phyloP scores from a whole-genome alignment of 2,113 vertebrate genomes.

The Axis porcinus region DNA sequence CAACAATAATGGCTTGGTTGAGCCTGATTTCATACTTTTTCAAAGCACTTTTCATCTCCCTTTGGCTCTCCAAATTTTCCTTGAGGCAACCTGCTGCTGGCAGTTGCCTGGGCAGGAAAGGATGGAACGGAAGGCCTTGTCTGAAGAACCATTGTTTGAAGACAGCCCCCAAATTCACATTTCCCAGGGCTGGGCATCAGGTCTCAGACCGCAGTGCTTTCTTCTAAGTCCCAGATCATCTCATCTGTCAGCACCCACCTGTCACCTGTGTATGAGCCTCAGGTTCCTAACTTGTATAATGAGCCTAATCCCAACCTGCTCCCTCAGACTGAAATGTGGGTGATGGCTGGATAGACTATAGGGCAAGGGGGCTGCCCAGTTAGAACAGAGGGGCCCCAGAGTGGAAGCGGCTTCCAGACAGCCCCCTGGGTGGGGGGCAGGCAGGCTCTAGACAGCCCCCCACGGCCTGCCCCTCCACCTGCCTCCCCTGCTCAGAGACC shows the following conservation, averaged over 20 bases:
- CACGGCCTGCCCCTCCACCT: not conserved
- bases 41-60: constrained; percentile 65
- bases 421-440: not conserved
- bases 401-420: not conserved
- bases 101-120: constrained; percentile 1
- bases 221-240: not conserved
- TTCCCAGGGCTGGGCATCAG: not conserved
- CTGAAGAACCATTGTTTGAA: constrained; percentile 24
- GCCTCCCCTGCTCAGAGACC: not conserved
- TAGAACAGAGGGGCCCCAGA: not conserved
- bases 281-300: not conserved
- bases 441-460: not conserved
- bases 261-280: not conserved
- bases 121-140: not conserved
- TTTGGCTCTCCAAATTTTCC: constrained; percentile 42
- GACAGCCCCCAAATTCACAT: not conserved
- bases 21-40: constrained; percentile 30
- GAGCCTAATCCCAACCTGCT: not conserved
- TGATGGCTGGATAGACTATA: not conserved
- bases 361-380: not conserved
- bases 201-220: not conserved
- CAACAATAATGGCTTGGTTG: not conserved
- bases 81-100: constrained; percentile 22
- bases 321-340: not conserved
- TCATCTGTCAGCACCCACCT: not conserved